Evolutionary conservation across 2,888 invertebrate genomes (phyloP).

Genomic region (Lasioglossum oenotherae): DNA sequence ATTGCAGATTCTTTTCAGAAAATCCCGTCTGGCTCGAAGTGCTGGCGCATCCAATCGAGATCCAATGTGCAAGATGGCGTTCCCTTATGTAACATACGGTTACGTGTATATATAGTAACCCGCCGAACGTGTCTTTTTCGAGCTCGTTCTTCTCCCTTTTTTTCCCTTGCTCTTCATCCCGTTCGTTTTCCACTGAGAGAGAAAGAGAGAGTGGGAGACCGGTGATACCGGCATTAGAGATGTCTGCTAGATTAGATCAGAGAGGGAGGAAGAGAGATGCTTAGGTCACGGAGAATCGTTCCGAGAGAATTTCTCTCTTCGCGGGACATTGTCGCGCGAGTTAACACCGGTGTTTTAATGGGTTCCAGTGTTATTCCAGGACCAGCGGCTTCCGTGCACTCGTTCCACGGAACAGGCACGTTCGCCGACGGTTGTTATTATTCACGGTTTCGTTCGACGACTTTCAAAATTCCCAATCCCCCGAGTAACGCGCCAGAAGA

Average conservation of each 20-base stretch:
- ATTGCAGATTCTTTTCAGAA: conserved; percentile 61
- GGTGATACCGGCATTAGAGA: conserved; percentile 43
- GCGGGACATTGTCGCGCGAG: neutral
- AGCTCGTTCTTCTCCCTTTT: conserved; percentile 22
- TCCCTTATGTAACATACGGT: conserved; percentile 58
- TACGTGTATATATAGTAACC: conserved; percentile 27
- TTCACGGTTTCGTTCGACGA: neutral
- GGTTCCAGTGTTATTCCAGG: conserved; percentile 6
- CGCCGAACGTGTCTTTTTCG: conserved; percentile 40
- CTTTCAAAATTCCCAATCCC: neutral
- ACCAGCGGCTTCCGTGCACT: neutral
- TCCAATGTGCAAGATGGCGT: conserved; percentile 67
- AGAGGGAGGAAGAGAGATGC: conserved; percentile 4
- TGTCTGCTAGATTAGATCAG: conserved; percentile 51
- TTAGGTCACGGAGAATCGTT: conserved; percentile 34
- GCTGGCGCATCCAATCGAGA: conserved; percentile 64
- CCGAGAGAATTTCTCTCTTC: neutral
- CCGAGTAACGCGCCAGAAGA: neutral
- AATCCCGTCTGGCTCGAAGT: conserved; percentile 53
- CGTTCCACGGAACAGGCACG: neutral
- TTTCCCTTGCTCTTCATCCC: neutral
- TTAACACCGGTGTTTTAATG: conserved; percentile 16
- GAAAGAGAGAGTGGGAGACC: neutral
- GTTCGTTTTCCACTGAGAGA: conserved; percentile 30
- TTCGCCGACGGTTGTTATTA: neutral